These are phyloP conservation scores for Semotilus atromaculatus DNA, from an alignment of 2,797 vertebrate species.

Conservation along the genomic window DNA sequence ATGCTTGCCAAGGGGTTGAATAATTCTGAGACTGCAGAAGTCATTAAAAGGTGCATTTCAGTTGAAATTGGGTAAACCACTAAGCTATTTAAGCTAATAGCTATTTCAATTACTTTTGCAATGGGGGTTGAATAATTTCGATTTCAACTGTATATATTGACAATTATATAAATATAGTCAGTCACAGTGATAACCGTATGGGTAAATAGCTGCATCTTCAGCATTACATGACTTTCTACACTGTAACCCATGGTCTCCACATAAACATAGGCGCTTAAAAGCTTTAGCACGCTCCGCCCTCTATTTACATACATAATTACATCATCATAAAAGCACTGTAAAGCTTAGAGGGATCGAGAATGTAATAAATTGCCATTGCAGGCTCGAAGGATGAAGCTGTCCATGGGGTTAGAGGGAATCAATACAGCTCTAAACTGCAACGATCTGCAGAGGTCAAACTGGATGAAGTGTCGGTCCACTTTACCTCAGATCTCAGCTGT, in stretches of 20 bases:
- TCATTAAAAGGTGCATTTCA: too few relatives aligned
- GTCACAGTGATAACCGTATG: not conserved
- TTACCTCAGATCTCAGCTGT: slow-evolving; percentile 3
- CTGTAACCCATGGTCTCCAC: not conserved
- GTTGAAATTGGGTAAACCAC: too few relatives aligned
- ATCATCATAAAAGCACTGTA: slow-evolving; percentile 21
- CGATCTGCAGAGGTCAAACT: slow-evolving; percentile 41
- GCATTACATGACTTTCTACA: not conserved
- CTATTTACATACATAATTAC: slow-evolving; percentile 47
- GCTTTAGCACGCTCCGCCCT: not conserved
- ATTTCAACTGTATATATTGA: not conserved
- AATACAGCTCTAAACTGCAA: slow-evolving; percentile 41
- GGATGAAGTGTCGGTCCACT: slow-evolving; percentile 24
- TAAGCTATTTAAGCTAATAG: too few relatives aligned
- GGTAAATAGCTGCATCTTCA: not conserved
- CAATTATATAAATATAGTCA: not conserved
- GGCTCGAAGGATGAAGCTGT: slow-evolving; percentile 20
- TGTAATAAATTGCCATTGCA: slow-evolving; percentile 11
- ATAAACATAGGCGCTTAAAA: slow-evolving; percentile 19
- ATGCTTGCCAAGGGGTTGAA: too few relatives aligned
- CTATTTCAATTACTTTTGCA: too few relatives aligned
- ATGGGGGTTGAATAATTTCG: too few relatives aligned
- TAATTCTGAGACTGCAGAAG: too few relatives aligned
- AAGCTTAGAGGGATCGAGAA: not conserved
- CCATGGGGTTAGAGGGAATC: slow-evolving; percentile 36